Evolutionary conservation across 2,113 vertebrate species (phyloP), one percentile per base, ranked within the genome.

Genomic region (Scopus umbretta): DNA sequence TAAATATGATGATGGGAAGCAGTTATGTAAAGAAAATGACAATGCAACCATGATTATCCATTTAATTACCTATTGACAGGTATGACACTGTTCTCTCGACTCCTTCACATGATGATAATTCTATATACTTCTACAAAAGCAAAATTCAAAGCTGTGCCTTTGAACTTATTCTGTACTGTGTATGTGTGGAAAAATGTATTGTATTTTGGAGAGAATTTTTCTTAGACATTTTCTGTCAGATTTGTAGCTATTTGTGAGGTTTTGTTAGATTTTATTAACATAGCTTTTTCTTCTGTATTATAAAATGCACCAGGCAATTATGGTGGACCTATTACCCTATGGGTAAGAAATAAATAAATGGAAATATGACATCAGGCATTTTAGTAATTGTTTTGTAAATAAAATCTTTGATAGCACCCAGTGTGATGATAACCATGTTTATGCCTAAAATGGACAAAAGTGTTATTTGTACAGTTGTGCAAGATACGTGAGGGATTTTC

Each of bases 311-410:
- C 99, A 98, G 98, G 95, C 98, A 98, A 98, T 98, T 99, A 98
- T 98, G 98, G 98, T 99, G 99, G 99, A 99, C 99, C 98, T 99
- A 99, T 99, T 99, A 99, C 99, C 99, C 99, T 99, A 99, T 99
- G 99, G 99, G 99, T 99, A 99, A 99, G 99, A 99, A 99, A 99
- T 98, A 98, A 98, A 99, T 98, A 98, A 99, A 98, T 99, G 98
- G 98, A 99, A 98, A 98, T 99, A 98, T 98, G 99, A 98, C 98
- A 99, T 98, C 97, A 98, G 98, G 97, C 98, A 98, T 98, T 98
- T 98, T 98, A 98, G 98, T 98, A 98, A 98, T 98, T 98, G 93
- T 98, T 99, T 98, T 99, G 99, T 99, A 99, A 99, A 99, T 99
- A 99, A 99, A 99, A 98, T 98, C 98, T 99, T 99, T 99, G 97